A percentile compares a stretch with the other conserved stretches of the same genome.
These are phyloP conservation scores for Pachymerium ferrugineum DNA, from an alignment of 2,888 invertebrate genomes.

Conservation along the genomic window DNA sequence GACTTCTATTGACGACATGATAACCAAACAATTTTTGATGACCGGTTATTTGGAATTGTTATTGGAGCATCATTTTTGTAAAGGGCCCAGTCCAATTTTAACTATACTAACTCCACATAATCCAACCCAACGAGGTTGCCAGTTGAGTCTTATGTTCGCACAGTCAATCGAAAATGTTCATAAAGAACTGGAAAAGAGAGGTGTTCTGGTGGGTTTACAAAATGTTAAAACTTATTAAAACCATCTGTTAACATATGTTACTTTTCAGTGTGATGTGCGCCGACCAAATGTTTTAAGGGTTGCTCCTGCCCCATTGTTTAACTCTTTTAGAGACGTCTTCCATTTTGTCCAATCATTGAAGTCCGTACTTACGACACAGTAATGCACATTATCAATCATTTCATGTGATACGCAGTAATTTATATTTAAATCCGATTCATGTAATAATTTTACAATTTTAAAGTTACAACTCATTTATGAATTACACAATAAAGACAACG, in stretches of 20 bases:
- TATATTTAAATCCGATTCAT: too few relatives aligned
- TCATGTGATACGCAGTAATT: too few relatives aligned
- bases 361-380: constrained; percentile 32
- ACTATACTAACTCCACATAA: constrained; percentile 53
- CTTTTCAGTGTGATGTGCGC: constrained; percentile 52
- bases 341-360: constrained; percentile 45
- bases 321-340: constrained; percentile 51
- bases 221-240: neutral
- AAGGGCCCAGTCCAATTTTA: constrained; percentile 33
- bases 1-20: constrained; percentile 47
- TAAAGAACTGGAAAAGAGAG: constrained; percentile 49
- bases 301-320: constrained; percentile 54
- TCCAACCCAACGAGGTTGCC: constrained; percentile 52
- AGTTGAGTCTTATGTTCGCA: constrained; percentile 52
- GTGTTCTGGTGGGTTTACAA: constrained; percentile 51
- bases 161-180: constrained; percentile 48
- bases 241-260: neutral
- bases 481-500: too few relatives aligned
- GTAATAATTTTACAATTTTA: too few relatives aligned
- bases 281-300: constrained; percentile 53
- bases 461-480: too few relatives aligned
- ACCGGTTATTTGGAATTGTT: constrained; percentile 55
- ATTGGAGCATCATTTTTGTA: constrained; percentile 40
- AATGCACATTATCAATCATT: too few relatives aligned
- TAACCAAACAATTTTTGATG: constrained; percentile 50